Base-by-base conservation (phyloP, 2,888 invertebrate genomes). In the Drosophila subsilvestris region DNA sequence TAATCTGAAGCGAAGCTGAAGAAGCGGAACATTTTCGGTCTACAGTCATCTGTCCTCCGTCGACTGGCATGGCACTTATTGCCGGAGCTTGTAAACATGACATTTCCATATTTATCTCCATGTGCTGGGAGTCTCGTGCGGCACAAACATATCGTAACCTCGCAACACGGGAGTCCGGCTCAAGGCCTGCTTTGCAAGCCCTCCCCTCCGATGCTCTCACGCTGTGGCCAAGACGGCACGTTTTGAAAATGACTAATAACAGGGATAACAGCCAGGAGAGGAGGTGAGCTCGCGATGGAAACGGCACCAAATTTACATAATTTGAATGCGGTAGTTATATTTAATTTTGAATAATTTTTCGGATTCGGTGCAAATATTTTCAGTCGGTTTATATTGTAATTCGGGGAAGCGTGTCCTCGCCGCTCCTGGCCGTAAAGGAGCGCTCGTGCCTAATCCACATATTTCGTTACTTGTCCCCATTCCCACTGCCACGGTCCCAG, bases 31-130 rank as follows among this genome's bases (percentile, higher is more conserved):
- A 76, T 76, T 76, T 76, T 78, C 74, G 74, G 74, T 76, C 78
- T 68, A 68, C 70, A 69, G 63, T 76, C 27, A n/a, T 27, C 45
- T 14, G 61, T 76, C 27, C 20, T 27, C 29, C 10, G 61, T 69
- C 29, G 59, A 69, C 49, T 59, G 80, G 74, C 78, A 76, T 55
- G 80, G 74, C 78, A 76, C 50, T 81, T 81, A 84, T 76, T 79
- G 71, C 74, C 74, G 73, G 80, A 76, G 73, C 82, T 80, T 84
- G 83, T 80, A 82, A 84, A 84, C 85, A 84, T 82, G 80, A 85
- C 77, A 80, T 84, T 79, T 85, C 80, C 82, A 85, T 84, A 82
- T 82, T 85, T 82, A 77, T 80, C 77, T 80, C 62, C 69, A 76
- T 73, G 74, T 66, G 70, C 55, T 74, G 63, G 59, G 43, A 27